These are phyloP conservation scores for Eubasilissa splendida DNA, from an alignment of 2,888 invertebrate species.

Conservation along the genomic window DNA sequence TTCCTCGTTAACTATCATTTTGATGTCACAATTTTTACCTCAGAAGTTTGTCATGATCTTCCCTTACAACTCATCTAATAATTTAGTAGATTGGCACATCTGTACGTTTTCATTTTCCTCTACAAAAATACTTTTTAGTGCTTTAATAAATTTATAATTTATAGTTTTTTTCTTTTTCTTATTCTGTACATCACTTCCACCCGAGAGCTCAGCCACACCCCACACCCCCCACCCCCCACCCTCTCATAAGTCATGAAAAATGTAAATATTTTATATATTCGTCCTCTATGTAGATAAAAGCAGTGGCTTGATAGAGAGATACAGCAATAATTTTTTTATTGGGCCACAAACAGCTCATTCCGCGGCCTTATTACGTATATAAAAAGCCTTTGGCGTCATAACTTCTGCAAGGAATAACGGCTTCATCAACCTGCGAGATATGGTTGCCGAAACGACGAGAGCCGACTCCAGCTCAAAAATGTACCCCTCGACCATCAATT, in stretches of 20 bases:
- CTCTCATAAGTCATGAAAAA: neutral
- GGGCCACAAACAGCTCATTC: conserved; percentile 55
- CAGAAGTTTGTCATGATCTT: no score
- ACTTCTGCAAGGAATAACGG: conserved; percentile 37
- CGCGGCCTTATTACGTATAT: conserved; percentile 57
- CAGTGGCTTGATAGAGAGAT: conserved; percentile 47
- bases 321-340: conserved; percentile 55
- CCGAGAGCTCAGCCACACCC: no score
- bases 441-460: conserved; percentile 20
- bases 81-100: no score
- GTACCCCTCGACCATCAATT: neutral
- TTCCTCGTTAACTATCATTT: no score
- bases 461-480: neutral
- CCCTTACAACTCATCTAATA: no score
- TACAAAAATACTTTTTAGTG: no score
- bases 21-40: no score
- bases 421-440: conserved; percentile 43
- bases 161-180: no score
- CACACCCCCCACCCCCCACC: no score
- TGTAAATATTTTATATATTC: conserved; percentile 36
- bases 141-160: no score
- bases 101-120: no score
- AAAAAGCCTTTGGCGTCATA: conserved; percentile 55
- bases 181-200: no score
- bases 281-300: conserved; percentile 27